phyloP scores from a whole-genome alignment of 1,140 invertebrate genomes.

The Cydia splendana region DNA sequence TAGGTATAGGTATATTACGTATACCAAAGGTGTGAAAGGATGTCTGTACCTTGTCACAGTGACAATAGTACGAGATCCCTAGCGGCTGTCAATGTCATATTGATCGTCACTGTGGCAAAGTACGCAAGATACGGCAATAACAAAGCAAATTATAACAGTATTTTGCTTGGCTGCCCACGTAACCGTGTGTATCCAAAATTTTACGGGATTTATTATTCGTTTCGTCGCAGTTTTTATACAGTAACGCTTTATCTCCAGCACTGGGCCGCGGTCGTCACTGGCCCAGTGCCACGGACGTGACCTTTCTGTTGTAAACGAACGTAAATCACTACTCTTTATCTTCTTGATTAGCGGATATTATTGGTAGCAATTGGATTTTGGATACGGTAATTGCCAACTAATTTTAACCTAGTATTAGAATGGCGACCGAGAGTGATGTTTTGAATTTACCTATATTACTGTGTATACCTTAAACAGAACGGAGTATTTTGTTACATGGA shows the following conservation, averaged over 20 bases:
- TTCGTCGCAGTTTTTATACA: conserved; percentile 47
- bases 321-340: conserved; percentile 21
- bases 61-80: too few relatives aligned
- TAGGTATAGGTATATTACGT: too few relatives aligned
- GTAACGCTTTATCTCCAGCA: conserved; percentile 43
- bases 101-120: too few relatives aligned
- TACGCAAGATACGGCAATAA: too few relatives aligned
- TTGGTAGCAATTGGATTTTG: conserved; percentile 9
- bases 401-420: background rate
- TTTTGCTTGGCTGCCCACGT: background rate
- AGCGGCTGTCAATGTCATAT: too few relatives aligned
- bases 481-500: too few relatives aligned
- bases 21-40: too few relatives aligned
- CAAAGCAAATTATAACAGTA: background rate
- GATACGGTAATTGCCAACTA: background rate
- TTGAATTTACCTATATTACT: background rate
- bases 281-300: conserved; percentile 40
- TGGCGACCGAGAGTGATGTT: background rate
- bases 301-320: conserved; percentile 34
- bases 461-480: background rate
- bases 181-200: background rate
- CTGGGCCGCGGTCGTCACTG: conserved; percentile 43
- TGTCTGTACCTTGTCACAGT: too few relatives aligned
- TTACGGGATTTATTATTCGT: conserved; percentile 51
- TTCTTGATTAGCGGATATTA: conserved; percentile 28